phyloP scores from a whole-genome alignment of 2,797 vertebrate genomes.

The Chaetophractus vellerosus region DNA sequence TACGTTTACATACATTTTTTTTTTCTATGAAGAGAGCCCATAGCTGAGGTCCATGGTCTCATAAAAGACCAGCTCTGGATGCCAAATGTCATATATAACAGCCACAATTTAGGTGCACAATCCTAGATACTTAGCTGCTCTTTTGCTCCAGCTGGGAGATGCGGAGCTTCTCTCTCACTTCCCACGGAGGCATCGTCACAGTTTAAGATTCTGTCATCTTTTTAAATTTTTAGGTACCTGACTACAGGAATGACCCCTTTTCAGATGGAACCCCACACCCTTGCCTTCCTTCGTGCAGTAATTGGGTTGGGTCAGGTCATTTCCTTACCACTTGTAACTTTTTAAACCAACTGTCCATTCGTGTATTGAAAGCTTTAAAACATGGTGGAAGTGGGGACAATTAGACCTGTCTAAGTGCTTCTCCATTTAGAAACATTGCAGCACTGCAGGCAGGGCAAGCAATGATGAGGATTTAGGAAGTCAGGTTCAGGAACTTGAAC shows the following conservation, averaged over 20 bases:
- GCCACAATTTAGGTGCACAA: not conserved
- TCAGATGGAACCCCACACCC: rapidly evolving
- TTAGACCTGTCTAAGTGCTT: not conserved
- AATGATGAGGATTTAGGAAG: not conserved
- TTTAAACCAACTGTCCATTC: not conserved
- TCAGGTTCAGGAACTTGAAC: not conserved
- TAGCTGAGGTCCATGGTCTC: not conserved
- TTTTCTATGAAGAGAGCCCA: not conserved
- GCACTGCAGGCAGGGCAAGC: not conserved
- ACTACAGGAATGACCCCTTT: not conserved
- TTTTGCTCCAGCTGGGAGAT: not conserved
- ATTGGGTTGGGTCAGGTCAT: not conserved
- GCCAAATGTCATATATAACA: no score
- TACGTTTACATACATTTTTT: not conserved
- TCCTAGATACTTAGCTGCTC: not conserved
- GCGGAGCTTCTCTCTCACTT: not conserved
- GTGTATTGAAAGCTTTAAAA: not conserved
- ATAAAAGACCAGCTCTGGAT: not conserved
- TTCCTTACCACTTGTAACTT: not conserved
- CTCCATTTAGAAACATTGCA: not conserved
- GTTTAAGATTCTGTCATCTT: not conserved
- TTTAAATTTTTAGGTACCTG: not conserved
- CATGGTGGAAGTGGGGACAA: not conserved
- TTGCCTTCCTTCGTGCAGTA: not conserved
- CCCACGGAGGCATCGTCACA: not conserved